A percentile compares a stretch with the other conserved stretches of the same genome.
Conservation (phyloP, 2,888 invertebrate species). For the Globia sparganii region DNA sequence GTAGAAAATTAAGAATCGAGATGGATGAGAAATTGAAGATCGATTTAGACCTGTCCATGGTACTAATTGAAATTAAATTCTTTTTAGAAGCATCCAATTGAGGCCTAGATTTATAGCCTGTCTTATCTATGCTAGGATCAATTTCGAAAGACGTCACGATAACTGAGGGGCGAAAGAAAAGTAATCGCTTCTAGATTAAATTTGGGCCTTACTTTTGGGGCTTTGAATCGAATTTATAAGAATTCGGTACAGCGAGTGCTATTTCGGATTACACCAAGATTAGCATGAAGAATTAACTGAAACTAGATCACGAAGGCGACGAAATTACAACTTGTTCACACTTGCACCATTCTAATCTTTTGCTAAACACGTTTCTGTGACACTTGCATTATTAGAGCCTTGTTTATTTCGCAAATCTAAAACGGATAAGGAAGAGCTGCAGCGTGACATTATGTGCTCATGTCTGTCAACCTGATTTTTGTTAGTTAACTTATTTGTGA, state of each 20-base stretch:
- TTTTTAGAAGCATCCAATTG: constrained; percentile 41
- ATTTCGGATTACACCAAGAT: constrained; percentile 10
- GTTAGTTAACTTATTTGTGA: constrained; percentile 5
- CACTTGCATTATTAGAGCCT: constrained; percentile 41
- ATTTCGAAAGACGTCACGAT: constrained; percentile 20
- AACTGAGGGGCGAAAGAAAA: constrained; percentile 17
- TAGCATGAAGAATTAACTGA: constrained; percentile 15
- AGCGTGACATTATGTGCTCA: constrained; percentile 10
- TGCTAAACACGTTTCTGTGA: constrained; percentile 34
- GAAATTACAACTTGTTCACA: constrained; percentile 44
- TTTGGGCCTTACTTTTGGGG: constrained; percentile 3
- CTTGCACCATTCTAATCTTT: constrained; percentile 37
- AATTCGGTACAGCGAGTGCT: not conserved
- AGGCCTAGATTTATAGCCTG: constrained; percentile 55
- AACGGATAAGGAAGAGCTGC: constrained; percentile 36
- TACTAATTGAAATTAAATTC: constrained; percentile 29
- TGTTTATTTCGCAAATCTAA: constrained; percentile 41
- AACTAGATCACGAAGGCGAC: constrained; percentile 44
- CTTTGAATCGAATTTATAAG: constrained; percentile 16
- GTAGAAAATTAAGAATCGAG: constrained; percentile 33
- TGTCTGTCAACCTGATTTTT: constrained; percentile 3
- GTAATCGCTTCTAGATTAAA: constrained; percentile 25
- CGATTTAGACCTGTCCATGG: constrained; percentile 26
- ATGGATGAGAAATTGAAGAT: constrained; percentile 30
- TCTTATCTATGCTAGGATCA: constrained; percentile 22